These are phyloP conservation scores for Chaetura pelagica DNA, from an alignment of 2,113 vertebrate genomes.

Conservation along the genomic window DNA sequence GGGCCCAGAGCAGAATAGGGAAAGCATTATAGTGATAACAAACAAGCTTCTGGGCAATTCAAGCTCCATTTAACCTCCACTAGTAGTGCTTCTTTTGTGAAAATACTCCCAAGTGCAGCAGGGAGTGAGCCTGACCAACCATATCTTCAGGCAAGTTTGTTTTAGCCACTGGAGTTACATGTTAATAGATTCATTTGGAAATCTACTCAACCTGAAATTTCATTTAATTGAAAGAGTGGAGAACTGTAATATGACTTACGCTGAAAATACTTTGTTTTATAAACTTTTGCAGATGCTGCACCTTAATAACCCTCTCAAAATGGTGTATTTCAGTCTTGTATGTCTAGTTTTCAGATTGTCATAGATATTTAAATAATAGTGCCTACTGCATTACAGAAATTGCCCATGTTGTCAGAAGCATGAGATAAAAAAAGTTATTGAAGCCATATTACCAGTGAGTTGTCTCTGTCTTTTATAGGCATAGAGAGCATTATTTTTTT, in stretches of 20 bases:
- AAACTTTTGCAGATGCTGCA: slow-evolving; percentile 14
- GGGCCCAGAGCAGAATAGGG: neutral
- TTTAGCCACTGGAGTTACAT: slow-evolving; percentile 56
- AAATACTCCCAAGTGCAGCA: slow-evolving; percentile 10
- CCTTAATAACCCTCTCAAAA: neutral
- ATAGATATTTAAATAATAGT: neutral
- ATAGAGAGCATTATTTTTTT: neutral
- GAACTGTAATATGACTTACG: slow-evolving; percentile 15
- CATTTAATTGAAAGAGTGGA: slow-evolving; percentile 31
- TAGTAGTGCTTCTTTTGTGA: slow-evolving; percentile 13
- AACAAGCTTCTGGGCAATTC: neutral
- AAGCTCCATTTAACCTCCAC: slow-evolving; percentile 13
- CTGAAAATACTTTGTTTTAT: slow-evolving; percentile 48
- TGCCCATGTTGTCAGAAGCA: neutral
- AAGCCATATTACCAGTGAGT: neutral
- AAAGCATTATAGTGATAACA: neutral
- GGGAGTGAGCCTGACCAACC: neutral
- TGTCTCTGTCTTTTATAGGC: neutral
- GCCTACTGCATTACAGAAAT: neutral
- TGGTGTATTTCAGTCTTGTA: neutral
- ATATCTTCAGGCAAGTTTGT: slow-evolving; percentile 38
- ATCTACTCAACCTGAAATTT: slow-evolving; percentile 67
- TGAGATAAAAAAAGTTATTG: neutral
- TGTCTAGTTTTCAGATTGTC: neutral
- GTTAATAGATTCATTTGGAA: slow-evolving; percentile 68